Conservation (phyloP, 2,888 invertebrate species). For the Erynnis tages region DNA sequence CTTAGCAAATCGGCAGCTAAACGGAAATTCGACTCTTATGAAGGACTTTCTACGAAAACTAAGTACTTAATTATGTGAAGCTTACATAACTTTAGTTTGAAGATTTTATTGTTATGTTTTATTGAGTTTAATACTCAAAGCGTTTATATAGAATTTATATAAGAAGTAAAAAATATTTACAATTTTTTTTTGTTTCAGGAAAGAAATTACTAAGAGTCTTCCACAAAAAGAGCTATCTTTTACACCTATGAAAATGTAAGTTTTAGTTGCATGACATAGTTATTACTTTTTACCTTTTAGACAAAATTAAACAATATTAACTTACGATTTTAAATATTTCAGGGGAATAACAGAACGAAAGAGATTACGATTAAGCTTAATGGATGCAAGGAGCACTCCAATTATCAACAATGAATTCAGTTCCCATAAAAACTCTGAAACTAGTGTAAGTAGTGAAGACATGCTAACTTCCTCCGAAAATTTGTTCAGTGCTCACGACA, state of each 20-base stretch:
- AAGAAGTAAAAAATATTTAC: too few relatives aligned
- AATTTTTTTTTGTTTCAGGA: constrained; percentile 68
- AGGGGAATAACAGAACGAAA: constrained; percentile 74
- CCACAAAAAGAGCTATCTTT: constrained; percentile 83
- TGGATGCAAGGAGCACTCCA: constrained; percentile 70
- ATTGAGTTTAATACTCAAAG: too few relatives aligned
- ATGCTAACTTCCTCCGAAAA: constrained; percentile 67
- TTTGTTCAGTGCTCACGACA: constrained; percentile 70
- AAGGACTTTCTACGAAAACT: constrained; percentile 84
- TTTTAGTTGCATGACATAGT: constrained; percentile 31
- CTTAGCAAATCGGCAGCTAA: constrained; percentile 84
- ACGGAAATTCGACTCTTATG: constrained; percentile 82
- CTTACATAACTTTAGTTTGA: neutral
- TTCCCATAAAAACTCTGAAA: constrained; percentile 63
- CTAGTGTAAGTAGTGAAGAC: constrained; percentile 70
- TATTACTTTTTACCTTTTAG: too few relatives aligned
- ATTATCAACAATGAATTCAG: constrained; percentile 60
- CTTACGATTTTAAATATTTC: constrained; percentile 30
- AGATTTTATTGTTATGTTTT: too few relatives aligned
- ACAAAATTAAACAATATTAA: neutral
- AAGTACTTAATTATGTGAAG: constrained; percentile 61
- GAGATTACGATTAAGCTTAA: constrained; percentile 67
- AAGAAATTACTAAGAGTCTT: constrained; percentile 82
- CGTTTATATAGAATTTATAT: too few relatives aligned
- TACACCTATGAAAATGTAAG: constrained; percentile 84